Conservation (phyloP, 2,113 vertebrate genomes). For the Lepus europaeus region DNA sequence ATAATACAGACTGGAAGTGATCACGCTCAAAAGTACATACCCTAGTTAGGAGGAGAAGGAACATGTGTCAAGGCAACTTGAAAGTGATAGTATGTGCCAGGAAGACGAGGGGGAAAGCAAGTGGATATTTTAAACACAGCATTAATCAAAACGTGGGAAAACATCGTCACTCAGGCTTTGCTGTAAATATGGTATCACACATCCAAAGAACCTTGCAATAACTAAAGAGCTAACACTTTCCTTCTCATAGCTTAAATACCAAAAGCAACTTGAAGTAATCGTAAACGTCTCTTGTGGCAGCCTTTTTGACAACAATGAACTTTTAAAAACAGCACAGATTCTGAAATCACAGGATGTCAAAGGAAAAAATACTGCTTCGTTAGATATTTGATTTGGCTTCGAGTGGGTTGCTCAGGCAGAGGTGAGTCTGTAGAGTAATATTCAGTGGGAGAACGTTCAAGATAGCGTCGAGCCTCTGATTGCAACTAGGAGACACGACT, state of each 20-base stretch:
- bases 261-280: neutral
- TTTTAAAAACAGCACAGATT: neutral
- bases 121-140: neutral
- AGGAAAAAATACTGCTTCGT: neutral
- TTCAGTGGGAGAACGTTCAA: too few species aligned
- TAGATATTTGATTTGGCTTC: constrained; percentile 29
- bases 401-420: neutral
- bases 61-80: neutral
- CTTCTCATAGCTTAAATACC: neutral
- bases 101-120: neutral
- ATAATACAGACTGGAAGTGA: neutral
- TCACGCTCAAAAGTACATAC: neutral
- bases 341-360: neutral
- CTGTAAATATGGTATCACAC: neutral
- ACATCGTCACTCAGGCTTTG: neutral
- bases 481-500: neutral
- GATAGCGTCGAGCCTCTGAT: neutral
- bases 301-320: constrained; percentile 6
- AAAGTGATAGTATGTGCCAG: neutral
- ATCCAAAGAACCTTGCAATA: neutral
- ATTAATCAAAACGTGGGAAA: neutral
- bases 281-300: neutral
- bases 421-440: neutral
- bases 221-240: neutral
- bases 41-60: neutral